Base-by-base conservation (phyloP, 2,797 vertebrate genomes). In the Pantherophis vulpinus region DNA sequence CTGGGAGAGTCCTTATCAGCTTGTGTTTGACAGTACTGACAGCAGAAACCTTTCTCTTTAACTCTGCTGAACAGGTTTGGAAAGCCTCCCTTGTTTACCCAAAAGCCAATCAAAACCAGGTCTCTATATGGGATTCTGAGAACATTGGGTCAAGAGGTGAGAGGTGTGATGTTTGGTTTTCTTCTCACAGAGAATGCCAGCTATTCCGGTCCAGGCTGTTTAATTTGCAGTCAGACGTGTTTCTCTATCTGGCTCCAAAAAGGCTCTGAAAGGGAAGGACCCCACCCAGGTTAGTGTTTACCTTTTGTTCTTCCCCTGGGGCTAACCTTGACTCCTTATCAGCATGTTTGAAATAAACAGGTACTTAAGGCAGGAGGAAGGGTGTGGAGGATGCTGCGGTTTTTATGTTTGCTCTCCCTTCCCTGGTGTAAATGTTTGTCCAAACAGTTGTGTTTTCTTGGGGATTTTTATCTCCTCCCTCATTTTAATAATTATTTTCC, bases 151-250 rank as follows among this genome's bases (percentile, higher is more conserved):
- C 95, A 97, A 95, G 96, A 97, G 97, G 97, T 98, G 96, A 96
- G 97, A 97, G 96, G 97, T 97, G 96, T 96, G 97, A 97, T 97
- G 97, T 97, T 97, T 97, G 96, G 97, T 96, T 97, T 97, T 96
- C 96, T 95, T 95, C 95, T 86, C 94, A 89, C 97, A 95, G 97
- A 97, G 97, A 98, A 97, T 97, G 97, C 87, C 92, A 97, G 95
- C 93, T 96, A 95, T 96, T 96, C 97, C 66, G 91, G 97, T 96
- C 95, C 74, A 95, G 92, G 97, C 96, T 90, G 97, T 97, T 96
- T 95, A 96, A 96, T 97, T 95, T 96, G 96, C 96, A 96, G 96
- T 96, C 96, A 94, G 97, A 97, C 96, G 94, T 97, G 97, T 97
- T 98, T 97, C 96, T 95, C 96, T 96, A 97, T 97, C 97, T 95